phyloP scores from a whole-genome alignment of 2,888 invertebrate genomes.

The Ennomos fuscantarius region DNA sequence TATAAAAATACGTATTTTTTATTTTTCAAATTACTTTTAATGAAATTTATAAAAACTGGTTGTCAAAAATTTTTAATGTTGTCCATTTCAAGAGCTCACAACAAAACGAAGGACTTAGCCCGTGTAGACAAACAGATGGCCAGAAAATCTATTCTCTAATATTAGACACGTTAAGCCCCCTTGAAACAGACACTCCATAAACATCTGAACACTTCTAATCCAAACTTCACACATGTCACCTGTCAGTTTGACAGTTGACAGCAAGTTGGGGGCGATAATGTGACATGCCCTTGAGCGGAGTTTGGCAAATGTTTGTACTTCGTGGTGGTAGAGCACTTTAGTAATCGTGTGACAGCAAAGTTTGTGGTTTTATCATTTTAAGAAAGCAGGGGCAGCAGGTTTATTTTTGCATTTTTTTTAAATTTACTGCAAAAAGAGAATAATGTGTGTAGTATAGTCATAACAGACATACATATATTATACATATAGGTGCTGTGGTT shows the following conservation, averaged over 20 bases:
- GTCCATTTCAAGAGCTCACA: background rate
- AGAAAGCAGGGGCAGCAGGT: too few species aligned
- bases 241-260: conserved; percentile 71
- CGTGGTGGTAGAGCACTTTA: conserved; percentile 34
- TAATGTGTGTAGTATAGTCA: too few species aligned
- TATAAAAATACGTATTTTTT: too few species aligned
- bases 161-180: conserved; percentile 26
- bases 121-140: conserved; percentile 2
- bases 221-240: conserved; percentile 53
- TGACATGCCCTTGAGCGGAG: conserved; percentile 58
- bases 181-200: conserved; percentile 38
- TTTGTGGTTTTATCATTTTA: too few species aligned
- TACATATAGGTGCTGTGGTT: too few species aligned
- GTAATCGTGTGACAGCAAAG: conserved; percentile 37
- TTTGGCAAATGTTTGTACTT: conserved; percentile 48
- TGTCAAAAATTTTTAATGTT: conserved; percentile 11
- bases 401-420: conserved; percentile 37
- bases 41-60: too few species aligned
- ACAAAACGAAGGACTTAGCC: background rate
- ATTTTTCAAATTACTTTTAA: conserved; percentile 22
- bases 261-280: conserved; percentile 48
- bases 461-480: too few species aligned
- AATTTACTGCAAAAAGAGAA: too few species aligned
- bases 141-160: conserved; percentile 15
- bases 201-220: conserved; percentile 35